Percentiles rank a stretch among this genome's conserved stretches.
phyloP scores from a whole-genome alignment of 2,113 vertebrate species.

The Pseudopodoces humilis region DNA sequence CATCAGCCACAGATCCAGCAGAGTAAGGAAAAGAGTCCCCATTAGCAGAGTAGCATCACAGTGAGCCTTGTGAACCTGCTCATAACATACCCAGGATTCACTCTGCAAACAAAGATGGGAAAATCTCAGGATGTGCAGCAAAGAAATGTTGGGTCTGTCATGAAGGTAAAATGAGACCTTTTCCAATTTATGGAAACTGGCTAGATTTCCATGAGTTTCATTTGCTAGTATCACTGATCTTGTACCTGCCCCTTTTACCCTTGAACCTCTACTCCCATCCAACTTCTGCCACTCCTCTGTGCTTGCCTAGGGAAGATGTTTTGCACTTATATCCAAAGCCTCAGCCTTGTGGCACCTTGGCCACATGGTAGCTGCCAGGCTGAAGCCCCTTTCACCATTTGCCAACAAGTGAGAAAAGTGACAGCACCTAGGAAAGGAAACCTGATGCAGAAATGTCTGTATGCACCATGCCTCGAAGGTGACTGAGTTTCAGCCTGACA shows the following conservation, averaged over 20 bases:
- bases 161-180: neutral
- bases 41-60: neutral
- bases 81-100: neutral
- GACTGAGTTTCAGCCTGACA: neutral
- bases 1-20: neutral
- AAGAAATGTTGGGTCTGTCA: neutral
- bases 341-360: neutral
- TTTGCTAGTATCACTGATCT: neutral
- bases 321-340: neutral
- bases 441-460: neutral
- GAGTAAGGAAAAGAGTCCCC: neutral
- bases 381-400: neutral
- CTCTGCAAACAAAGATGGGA: neutral
- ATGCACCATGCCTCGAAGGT: neutral
- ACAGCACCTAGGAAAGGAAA: neutral
- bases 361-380: fast-evolving
- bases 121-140: neutral
- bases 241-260: neutral
- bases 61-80: neutral
- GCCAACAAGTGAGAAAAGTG: neutral
- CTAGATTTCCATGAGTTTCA: neutral
- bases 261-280: neutral
- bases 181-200: neutral
- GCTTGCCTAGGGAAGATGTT: fast-evolving
- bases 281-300: neutral